A percentile compares a stretch with the other conserved stretches of the same genome.
Conservation (phyloP, 1,140 invertebrate species). For the Cyphomyrmex costatus region DNA sequence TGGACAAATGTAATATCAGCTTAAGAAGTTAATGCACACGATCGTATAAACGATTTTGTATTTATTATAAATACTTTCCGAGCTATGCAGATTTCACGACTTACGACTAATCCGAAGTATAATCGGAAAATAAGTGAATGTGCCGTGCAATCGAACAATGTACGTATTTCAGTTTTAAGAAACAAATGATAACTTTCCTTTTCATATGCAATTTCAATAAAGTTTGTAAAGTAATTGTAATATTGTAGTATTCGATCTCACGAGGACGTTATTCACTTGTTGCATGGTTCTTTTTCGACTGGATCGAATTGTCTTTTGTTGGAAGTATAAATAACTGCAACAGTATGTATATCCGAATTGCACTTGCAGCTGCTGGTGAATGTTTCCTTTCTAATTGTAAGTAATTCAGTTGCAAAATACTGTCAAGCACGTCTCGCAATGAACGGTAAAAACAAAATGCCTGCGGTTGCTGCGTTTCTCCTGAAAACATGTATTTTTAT, state of each 20-base stretch:
- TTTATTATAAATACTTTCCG: background rate
- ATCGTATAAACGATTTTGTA: background rate
- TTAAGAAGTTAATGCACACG: too few species aligned
- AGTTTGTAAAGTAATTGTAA: background rate
- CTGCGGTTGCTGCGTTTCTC: constrained; percentile 12
- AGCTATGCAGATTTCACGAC: background rate
- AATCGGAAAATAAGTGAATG: background rate
- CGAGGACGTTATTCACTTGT: background rate
- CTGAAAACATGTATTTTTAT: constrained; percentile 46
- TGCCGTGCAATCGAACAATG: background rate
- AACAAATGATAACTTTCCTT: background rate
- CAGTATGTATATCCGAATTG: constrained; percentile 11
- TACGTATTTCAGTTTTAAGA: background rate
- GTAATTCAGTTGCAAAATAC: constrained; percentile 45
- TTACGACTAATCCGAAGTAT: background rate
- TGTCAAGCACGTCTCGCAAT: constrained; percentile 48
- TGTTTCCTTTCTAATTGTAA: constrained; percentile 55
- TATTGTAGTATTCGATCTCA: background rate
- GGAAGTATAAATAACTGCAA: background rate
- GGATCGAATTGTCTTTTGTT: background rate
- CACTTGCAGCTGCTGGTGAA: constrained; percentile 1
- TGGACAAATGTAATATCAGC: too few species aligned
- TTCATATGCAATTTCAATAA: background rate
- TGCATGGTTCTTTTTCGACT: background rate
- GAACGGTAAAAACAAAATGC: constrained; percentile 54